A percentile compares a stretch with the other conserved stretches of the same genome.
These are phyloP conservation scores for Notamacropus eugenii DNA, from an alignment of 2,797 vertebrate genomes.

Conservation along the genomic window DNA sequence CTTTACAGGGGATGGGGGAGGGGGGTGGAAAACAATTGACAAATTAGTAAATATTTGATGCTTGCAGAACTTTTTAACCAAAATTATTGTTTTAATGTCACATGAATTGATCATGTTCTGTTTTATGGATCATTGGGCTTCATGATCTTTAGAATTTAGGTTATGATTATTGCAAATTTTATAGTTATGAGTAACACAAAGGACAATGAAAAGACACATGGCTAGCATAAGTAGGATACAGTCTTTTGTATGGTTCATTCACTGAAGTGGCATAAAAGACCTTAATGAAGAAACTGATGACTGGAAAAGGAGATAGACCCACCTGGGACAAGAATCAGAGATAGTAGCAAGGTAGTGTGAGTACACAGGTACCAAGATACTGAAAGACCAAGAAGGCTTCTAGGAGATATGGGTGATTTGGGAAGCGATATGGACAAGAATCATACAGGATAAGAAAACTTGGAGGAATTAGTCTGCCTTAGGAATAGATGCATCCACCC, in stretches of 20 bases:
- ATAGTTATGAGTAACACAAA: background rate
- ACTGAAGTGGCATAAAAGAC: background rate
- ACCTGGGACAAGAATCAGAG: background rate
- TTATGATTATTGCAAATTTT: background rate
- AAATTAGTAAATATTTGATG: background rate
- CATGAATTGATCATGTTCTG: background rate
- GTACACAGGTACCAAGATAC: background rate
- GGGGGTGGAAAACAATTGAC: background rate
- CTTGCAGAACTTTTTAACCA: background rate
- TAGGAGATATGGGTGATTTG: background rate
- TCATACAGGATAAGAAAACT: background rate
- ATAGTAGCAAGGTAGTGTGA: background rate
- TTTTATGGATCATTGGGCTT: background rate
- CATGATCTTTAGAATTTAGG: background rate
- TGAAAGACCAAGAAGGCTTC: background rate
- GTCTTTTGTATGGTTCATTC: background rate
- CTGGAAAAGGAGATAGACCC: background rate
- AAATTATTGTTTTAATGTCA: background rate
- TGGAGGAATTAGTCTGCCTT: background rate
- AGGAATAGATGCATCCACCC: background rate
- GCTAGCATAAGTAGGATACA: background rate
- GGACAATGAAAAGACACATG: background rate
- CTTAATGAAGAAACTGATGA: background rate
- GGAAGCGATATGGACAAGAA: background rate
- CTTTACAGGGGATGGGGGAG: too few relatives aligned